Evolutionary conservation across 2,113 vertebrate genomes (phyloP).

Genomic region (Crotalus helleri): DNA sequence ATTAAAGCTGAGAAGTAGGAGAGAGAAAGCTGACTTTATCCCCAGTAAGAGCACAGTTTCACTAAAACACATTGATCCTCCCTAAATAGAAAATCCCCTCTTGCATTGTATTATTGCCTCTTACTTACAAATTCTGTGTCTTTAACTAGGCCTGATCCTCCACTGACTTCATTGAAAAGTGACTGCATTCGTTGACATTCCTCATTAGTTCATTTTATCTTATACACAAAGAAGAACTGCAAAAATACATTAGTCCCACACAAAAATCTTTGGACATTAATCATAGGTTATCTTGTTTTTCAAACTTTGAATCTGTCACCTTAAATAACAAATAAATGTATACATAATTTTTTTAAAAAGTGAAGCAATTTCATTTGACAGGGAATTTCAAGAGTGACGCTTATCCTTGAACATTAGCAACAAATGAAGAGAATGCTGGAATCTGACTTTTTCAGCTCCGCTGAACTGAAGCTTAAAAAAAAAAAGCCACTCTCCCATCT

Average conservation of each 20-base stretch:
- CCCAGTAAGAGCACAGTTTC: not conserved
- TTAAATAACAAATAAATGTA: not conserved
- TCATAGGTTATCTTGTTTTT: not conserved
- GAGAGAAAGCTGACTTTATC: not conserved
- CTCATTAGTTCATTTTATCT: not conserved
- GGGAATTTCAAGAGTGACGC: not conserved
- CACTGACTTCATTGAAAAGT: not conserved
- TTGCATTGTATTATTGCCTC: not conserved
- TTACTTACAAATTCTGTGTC: not conserved
- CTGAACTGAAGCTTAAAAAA: conserved; percentile 66
- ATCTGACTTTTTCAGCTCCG: conserved; percentile 84
- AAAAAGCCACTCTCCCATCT: conserved; percentile 49
- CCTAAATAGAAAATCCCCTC: not conserved
- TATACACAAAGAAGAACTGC: not conserved
- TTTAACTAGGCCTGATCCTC: not conserved
- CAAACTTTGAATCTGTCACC: not conserved
- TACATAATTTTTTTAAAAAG: not conserved
- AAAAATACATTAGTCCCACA: not conserved
- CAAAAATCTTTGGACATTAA: not conserved
- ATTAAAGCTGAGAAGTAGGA: not conserved
- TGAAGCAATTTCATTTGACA: not conserved
- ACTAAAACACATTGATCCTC: not conserved
- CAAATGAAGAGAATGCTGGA: conserved; percentile 37
- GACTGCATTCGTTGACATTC: not conserved
- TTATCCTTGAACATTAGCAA: not conserved